Base-by-base conservation (phyloP, 2,113 vertebrate species). In the Apaloderma vittatum region DNA sequence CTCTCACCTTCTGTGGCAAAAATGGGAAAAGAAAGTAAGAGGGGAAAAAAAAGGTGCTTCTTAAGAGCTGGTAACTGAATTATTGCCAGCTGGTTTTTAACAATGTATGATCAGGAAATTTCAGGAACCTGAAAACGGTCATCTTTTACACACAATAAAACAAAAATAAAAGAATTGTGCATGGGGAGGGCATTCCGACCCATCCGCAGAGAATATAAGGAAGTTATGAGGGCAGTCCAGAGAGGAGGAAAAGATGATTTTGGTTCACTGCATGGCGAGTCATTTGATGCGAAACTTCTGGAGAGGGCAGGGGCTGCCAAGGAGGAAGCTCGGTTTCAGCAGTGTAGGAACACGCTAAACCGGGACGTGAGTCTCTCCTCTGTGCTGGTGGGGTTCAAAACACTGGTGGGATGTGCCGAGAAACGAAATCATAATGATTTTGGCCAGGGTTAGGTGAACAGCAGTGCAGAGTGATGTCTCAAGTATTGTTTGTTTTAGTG, bases 381-480 rank as follows among this genome's bases (percentile, higher is more conserved):
- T 40, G 49, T 45, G 30, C 63, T 52, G 72, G 30, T 0, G 0
- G 0, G 1, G 34, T 62, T 87, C 45, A 14, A 13, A 59, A 16
- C 58, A 58, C 32, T 0, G 5, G 20, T 2, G 7, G 19, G 70
- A 40, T 27, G 62, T 54, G 23, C 73, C 40, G 40, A 40, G 40
- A 40, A 40, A 34, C 27, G 37, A 36, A 54, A 18, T n/a, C 18
- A 48, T 71, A n/a, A 59, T 32, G 0, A 0, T 52, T 90, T 59
- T 32, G 34, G n/a, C 62, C 1, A 0, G 29, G n/a, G 12, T 45
- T 54, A 54, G 30, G 40, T 66, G 58, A 52, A 45, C 10, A 36
- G 32, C 84, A 51, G 45, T 18, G 17, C 46, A 30, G 63, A 46
- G n/a, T 0, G 2, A 24, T 15, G 43, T 15, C 32, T 71, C 23